Evolutionary conservation across 2,888 invertebrate species (phyloP).

Genomic region (Altica lythri): DNA sequence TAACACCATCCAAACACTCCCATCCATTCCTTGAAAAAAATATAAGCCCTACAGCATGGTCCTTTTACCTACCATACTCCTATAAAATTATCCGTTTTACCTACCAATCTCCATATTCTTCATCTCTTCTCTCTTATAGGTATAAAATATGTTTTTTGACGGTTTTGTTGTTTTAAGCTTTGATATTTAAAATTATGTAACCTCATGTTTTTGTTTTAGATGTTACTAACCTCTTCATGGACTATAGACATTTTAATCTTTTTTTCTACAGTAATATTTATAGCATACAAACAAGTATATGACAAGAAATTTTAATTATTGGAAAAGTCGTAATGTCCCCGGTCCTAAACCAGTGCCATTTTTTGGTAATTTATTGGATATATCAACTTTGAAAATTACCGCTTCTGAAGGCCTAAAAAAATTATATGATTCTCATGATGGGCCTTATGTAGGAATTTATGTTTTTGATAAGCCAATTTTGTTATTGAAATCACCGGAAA

Average conservation of each 20-base stretch:
- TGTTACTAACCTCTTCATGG: constrained; percentile 24
- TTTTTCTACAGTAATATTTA: neutral
- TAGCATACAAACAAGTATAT: constrained; percentile 39
- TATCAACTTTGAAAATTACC: constrained; percentile 27
- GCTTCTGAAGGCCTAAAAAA: constrained; percentile 29
- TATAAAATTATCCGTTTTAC: too few relatives aligned
- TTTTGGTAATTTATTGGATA: constrained; percentile 40
- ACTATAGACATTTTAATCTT: constrained; percentile 11
- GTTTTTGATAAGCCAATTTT: constrained; percentile 59
- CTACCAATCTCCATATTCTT: too few relatives aligned
- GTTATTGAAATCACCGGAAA: constrained; percentile 56
- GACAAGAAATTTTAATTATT: constrained; percentile 42
- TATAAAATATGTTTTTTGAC: too few relatives aligned
- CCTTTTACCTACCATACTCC: too few relatives aligned
- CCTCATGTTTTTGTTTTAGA: too few relatives aligned
- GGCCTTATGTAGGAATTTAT: constrained; percentile 58
- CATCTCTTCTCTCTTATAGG: too few relatives aligned
- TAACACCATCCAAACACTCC: too few relatives aligned
- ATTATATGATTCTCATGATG: constrained; percentile 27
- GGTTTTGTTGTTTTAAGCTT: too few relatives aligned
- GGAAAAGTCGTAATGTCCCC: constrained; percentile 40
- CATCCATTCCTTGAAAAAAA: too few relatives aligned
- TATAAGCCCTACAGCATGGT: too few relatives aligned
- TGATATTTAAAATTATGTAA: too few relatives aligned
- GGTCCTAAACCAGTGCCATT: constrained; percentile 41